Percentiles rank a stretch among this genome's conserved stretches.
Evolutionary conservation across 2,888 invertebrate genomes (phyloP).

Genomic region (Bugulina stolonifera): DNA sequence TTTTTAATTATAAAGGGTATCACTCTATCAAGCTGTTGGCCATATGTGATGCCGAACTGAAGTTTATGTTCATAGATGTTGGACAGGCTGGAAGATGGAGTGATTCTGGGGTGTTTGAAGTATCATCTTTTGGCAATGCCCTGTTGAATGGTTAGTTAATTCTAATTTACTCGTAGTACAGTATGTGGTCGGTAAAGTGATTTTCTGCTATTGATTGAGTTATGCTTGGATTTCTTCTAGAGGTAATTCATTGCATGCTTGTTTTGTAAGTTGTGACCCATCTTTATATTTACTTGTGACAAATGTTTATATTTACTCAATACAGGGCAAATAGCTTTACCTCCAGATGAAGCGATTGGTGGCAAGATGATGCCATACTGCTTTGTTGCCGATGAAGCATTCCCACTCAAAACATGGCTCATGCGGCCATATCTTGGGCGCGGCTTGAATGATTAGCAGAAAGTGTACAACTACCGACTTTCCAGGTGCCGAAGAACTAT

Average conservation of each 20-base stretch:
- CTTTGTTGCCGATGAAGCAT: not conserved
- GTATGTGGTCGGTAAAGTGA: too few species aligned
- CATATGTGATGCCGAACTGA: not conserved
- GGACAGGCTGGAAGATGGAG: not conserved
- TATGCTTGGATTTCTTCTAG: too few species aligned
- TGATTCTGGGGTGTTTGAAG: not conserved
- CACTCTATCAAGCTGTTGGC: not conserved
- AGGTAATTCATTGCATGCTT: too few species aligned
- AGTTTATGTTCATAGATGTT: not conserved
- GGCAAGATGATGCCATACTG: not conserved
- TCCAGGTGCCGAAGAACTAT: not conserved
- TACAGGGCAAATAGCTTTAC: too few species aligned
- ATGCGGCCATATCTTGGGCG: not conserved
- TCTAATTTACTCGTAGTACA: too few species aligned
- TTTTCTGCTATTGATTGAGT: too few species aligned
- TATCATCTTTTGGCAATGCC: not conserved
- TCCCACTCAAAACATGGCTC: not conserved
- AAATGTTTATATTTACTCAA: too few species aligned
- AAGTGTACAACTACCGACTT: not conserved
- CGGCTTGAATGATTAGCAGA: not conserved
- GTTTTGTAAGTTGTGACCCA: too few species aligned
- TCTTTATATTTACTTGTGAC: too few species aligned
- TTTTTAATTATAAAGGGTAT: not conserved
- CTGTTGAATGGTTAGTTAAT: not conserved
- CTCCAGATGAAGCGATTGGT: too few species aligned